A percentile compares a stretch with the other conserved stretches of the same genome.
phyloP scores from a whole-genome alignment of 2,113 vertebrate species.

The Excalfactoria chinensis region DNA sequence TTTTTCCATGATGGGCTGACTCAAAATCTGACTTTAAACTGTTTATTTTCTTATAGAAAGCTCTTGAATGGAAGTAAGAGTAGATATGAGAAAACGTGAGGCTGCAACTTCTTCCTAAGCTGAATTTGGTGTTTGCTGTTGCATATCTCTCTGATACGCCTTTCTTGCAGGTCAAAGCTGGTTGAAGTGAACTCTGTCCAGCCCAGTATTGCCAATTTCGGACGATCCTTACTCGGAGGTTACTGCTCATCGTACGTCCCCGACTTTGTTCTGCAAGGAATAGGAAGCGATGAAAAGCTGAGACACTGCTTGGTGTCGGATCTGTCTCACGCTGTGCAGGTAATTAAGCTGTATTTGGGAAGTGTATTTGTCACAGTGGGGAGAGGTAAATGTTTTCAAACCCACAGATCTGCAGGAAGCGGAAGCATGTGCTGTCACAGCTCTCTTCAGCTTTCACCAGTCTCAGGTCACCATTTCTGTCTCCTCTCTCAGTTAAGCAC shows the following conservation, averaged over 20 bases:
- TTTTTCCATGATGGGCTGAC: slow-evolving; percentile 7
- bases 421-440: slow-evolving; percentile 4
- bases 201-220: slow-evolving; percentile 95
- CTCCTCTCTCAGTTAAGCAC: neutral
- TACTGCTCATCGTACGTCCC: slow-evolving; percentile 97
- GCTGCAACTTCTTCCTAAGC: neutral
- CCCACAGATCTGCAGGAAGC: slow-evolving; percentile 19
- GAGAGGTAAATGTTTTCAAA: slow-evolving; percentile 57
- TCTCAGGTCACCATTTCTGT: slow-evolving; percentile 12
- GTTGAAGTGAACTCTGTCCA: slow-evolving; percentile 93
- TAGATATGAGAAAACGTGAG: neutral
- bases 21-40: neutral
- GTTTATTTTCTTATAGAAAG: neutral
- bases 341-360: slow-evolving; percentile 74
- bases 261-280: slow-evolving; percentile 97
- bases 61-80: neutral
- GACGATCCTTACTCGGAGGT: slow-evolving; percentile 94
- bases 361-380: slow-evolving; percentile 55
- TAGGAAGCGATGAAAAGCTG: slow-evolving; percentile 92
- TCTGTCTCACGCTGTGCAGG: slow-evolving; percentile 95
- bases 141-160: slow-evolving; percentile 9
- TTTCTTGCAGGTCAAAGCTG: slow-evolving; percentile 87
- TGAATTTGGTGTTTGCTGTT: neutral
- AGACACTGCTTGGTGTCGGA: slow-evolving; percentile 91
- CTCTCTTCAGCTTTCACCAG: neutral